Evolutionary conservation across 2,888 invertebrate species (phyloP).

Genomic region (Cheilosia impressa): DNA sequence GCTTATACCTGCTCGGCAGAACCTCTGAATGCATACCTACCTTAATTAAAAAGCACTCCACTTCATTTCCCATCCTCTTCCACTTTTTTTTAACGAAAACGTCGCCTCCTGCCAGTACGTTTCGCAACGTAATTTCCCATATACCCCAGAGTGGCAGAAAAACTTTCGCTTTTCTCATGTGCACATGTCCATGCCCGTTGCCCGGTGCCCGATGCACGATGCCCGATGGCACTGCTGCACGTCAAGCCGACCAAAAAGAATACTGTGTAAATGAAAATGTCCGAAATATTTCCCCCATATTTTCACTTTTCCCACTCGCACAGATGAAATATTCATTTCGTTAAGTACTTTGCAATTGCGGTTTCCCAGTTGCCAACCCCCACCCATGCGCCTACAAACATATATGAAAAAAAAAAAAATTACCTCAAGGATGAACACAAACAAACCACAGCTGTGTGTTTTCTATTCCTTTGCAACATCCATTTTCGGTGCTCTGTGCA

Average conservation of each 20-base stretch:
- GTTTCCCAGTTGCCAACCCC: background rate
- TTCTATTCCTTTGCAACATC: constrained; percentile 7
- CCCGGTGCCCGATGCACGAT: too few species aligned
- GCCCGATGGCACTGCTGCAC: background rate
- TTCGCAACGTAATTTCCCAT: background rate
- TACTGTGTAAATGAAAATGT: constrained; percentile 3
- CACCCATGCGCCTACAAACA: background rate
- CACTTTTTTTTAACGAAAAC: constrained; percentile 19
- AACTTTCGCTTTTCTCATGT: constrained; percentile 18
- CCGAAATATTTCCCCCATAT: constrained; percentile 1
- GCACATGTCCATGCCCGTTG: background rate
- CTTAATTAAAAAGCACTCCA: constrained; percentile 18
- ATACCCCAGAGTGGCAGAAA: background rate
- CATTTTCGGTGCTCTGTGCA: background rate
- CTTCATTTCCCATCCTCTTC: background rate
- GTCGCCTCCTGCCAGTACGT: background rate
- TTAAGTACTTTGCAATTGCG: constrained; percentile 43
- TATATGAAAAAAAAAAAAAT: background rate
- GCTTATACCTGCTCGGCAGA: background rate
- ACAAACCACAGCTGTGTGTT: background rate
- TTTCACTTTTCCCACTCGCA: constrained; percentile 3
- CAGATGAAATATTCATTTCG: constrained; percentile 33
- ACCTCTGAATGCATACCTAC: background rate
- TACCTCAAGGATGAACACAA: background rate
- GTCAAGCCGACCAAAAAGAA: constrained; percentile 1